These are phyloP conservation scores for rat (Rattus norvegicus) DNA, from an alignment of 2,113 vertebrate genomes.

Conservation along the genomic window DNA sequence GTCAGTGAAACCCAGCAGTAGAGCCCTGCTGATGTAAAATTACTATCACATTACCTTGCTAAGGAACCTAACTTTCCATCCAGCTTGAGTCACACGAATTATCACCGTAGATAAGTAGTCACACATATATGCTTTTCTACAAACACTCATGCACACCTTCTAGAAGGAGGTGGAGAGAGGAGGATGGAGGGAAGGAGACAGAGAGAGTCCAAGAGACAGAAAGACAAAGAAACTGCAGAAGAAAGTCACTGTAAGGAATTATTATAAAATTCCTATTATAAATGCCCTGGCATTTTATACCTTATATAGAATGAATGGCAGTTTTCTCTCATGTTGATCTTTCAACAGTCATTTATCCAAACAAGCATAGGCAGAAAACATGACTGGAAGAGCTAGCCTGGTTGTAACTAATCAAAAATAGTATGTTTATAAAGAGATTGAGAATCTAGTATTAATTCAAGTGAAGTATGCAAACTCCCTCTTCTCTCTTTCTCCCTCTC, in stretches of 20 bases:
- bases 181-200: not conserved
- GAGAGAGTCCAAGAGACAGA: not conserved
- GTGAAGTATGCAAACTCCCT: not conserved
- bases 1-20: conserved; percentile 76
- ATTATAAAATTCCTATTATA: too few species aligned
- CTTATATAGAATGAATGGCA: not conserved
- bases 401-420: not conserved
- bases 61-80: conserved; percentile 74
- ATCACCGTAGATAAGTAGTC: not conserved
- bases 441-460: not conserved
- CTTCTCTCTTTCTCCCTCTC: not conserved
- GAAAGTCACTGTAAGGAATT: not conserved
- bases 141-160: not conserved
- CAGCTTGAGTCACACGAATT: conserved; percentile 79
- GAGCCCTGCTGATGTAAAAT: conserved; percentile 64
- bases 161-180: not conserved
- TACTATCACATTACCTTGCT: conserved; percentile 62
- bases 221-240: not conserved
- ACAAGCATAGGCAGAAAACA: not conserved
- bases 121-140: not conserved
- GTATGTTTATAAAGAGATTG: conserved; percentile 13
- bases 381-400: not conserved
- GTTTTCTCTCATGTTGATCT: not conserved
- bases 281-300: not conserved
- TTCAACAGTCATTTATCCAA: not conserved